Conservation (phyloP, 2,797 vertebrate species). For the Triplophysa bombifrons region DNA sequence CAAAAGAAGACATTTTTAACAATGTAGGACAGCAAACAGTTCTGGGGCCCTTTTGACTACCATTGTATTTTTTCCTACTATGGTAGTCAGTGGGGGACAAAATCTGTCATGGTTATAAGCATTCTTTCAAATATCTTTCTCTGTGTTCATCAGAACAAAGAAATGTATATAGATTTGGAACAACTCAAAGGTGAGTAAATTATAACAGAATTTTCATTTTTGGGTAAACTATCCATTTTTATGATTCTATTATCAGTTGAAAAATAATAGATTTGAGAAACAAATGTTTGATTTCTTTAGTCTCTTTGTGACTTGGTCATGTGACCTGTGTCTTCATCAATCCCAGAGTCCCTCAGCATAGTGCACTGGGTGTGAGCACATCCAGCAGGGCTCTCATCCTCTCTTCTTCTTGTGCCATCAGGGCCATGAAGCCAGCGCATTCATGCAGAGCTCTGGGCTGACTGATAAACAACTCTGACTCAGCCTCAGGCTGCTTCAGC, state of each 20-base stretch:
- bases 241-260: slow-evolving; percentile 16
- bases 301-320: slow-evolving; percentile 19
- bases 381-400: slow-evolving; percentile 43
- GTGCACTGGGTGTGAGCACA: neutral
- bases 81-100: no score
- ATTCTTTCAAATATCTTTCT: no score
- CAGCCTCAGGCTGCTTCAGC: slow-evolving; percentile 37
- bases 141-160: no score
- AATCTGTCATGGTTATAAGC: no score
- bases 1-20: no score
- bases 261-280: neutral
- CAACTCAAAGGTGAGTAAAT: no score
- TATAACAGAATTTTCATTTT: no score
- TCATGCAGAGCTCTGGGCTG: slow-evolving; percentile 17
- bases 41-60: no score
- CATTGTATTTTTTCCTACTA: no score
- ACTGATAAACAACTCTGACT: slow-evolving; percentile 44
- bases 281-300: slow-evolving; percentile 34
- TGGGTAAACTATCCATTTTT: neutral
- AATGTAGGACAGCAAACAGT: no score
- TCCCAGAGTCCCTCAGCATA: slow-evolving; percentile 29
- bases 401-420: slow-evolving; percentile 41
- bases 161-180: no score
- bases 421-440: slow-evolving; percentile 20
- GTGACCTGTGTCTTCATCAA: slow-evolving; percentile 14